Evolutionary conservation across 2,113 vertebrate species (phyloP), one percentile per base, ranked within the genome.

Genomic region (Australoheros scitulus): DNA sequence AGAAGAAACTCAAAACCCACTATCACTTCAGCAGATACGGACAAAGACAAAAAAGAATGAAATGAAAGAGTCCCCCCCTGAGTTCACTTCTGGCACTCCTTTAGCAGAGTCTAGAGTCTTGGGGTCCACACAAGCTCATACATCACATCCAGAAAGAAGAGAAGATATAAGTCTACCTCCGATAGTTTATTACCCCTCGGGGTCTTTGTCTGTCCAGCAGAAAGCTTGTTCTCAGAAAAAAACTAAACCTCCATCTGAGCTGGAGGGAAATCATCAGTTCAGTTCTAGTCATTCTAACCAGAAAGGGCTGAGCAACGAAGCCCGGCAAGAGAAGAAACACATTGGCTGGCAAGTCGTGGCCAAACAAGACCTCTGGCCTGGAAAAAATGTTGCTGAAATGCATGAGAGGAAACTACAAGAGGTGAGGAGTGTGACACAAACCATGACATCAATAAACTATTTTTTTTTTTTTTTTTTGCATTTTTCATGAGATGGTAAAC

Each of bases 341-440:
- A 94, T 96, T 87, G 91, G 95, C n/a, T 89, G 76, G 8, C 68
- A 85, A 2, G 82, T 94, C 1, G 2, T 92, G 14, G 79, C 34
- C 50, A 95, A 91, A 20, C 79, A 89, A 9, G 87, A 95, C 17
- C 60, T 91, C 15, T 74, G 79, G 63, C 80, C 76, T 0, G 91
- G 88, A 29, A 87, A 26, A 17, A 80, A 91, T 77, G 86, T 88
- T 18, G 91, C 83, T 8, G 20, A 80, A 38, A 3, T n/a, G 2
- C 93, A 94, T 14, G 92, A 96, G 78, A 88, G 22, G 22, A 96
- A 95, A 81, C 20, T 97, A 78, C 58, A 84, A 61, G 85, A 95
- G 95, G 94, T 96, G 77, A 89, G 86, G 70, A 34, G 32, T 20
- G 26, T 74, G 58, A 59, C 56, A 41, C 41, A 80, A 47, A 80